Conservation (phyloP, 2,888 invertebrate species). For the Phaedon cochleariae region DNA sequence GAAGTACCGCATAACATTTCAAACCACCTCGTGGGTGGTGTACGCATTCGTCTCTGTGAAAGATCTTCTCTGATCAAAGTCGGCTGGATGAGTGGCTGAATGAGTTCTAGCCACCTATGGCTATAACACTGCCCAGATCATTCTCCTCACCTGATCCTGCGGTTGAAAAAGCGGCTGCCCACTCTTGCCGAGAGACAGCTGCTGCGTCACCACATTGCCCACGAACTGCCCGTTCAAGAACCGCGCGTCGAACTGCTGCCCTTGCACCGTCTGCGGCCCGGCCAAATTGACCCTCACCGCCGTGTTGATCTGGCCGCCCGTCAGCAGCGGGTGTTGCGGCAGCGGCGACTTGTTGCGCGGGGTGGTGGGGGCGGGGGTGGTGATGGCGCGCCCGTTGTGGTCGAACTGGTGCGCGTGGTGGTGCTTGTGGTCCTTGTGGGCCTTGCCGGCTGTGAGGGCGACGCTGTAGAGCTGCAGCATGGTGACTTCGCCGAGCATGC, state of each 20-base stretch:
- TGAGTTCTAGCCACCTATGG: too few species aligned
- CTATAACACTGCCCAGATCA: too few species aligned
- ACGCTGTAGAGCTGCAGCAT: constrained; percentile 83
- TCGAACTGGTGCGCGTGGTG: constrained; percentile 85
- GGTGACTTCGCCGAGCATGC: constrained; percentile 79
- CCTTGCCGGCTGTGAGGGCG: constrained; percentile 85
- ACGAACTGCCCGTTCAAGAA: constrained; percentile 73
- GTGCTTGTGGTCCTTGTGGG: constrained; percentile 87
- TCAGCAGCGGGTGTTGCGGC: constrained; percentile 65
- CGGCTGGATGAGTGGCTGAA: too few species aligned
- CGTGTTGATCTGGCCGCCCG: constrained; percentile 72
- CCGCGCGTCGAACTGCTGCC: constrained; percentile 62
- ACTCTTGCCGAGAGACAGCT: constrained; percentile 38
- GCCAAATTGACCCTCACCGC: constrained; percentile 67
- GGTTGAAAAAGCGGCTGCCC: constrained; percentile 5
- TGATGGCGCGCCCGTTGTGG: constrained; percentile 73
- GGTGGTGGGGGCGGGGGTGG: constrained; percentile 68
- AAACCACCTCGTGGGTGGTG: too few species aligned
- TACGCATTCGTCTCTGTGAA: too few species aligned
- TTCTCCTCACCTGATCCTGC: not conserved
- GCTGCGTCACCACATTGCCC: constrained; percentile 52
- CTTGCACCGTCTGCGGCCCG: constrained; percentile 36
- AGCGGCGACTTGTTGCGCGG: constrained; percentile 66
- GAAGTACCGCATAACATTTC: too few species aligned
- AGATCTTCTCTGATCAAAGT: too few species aligned